Percentiles rank a stretch among this genome's conserved stretches.
Conservation (phyloP, 2,797 vertebrate species). For the Pseudocheirus occidentalis region DNA sequence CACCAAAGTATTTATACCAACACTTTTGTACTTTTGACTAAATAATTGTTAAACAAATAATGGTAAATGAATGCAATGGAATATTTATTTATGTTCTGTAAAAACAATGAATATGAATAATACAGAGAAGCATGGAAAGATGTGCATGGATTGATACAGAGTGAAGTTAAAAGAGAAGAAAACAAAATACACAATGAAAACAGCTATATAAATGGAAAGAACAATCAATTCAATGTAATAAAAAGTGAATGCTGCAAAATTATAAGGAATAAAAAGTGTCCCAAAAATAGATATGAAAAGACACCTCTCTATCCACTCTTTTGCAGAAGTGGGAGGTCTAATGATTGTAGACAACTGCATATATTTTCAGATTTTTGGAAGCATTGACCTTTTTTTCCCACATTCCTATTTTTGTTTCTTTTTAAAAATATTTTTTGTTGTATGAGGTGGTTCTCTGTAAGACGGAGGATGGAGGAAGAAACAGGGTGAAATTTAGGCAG, state of each 20-base stretch:
- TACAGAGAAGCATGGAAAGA: neutral
- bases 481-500: neutral
- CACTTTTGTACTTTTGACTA: neutral
- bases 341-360: neutral
- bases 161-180: neutral
- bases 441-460: neutral
- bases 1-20: neutral
- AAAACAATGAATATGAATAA: neutral
- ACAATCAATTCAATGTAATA: too few relatives aligned
- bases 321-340: neutral
- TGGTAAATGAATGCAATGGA: neutral
- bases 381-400: neutral
- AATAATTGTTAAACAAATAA: neutral
- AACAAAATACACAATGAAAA: neutral
- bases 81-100: neutral
- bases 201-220: neutral
- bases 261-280: too few relatives aligned
- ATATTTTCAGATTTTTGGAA: neutral
- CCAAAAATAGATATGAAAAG: neutral
- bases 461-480: accelerated
- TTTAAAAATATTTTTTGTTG: neutral
- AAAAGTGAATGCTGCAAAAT: too few relatives aligned
- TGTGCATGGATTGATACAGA: neutral
- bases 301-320: neutral
- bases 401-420: neutral